Conservation (phyloP, 2,797 vertebrate genomes). For the Morus bassanus region DNA sequence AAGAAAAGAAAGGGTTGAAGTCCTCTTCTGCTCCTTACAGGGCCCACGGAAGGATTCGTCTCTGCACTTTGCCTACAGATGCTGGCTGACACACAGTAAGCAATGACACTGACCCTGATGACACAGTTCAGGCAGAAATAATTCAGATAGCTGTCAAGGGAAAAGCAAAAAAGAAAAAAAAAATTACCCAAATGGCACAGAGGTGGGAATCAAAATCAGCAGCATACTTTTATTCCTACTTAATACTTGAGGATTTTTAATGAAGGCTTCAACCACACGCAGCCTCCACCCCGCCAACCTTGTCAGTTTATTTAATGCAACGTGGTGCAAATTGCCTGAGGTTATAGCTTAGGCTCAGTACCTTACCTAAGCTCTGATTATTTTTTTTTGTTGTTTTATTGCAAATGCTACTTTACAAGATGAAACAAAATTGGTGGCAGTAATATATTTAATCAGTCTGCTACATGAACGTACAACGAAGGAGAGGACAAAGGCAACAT, state of each 20-base stretch:
- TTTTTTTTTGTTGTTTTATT: not conserved
- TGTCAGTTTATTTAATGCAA: not conserved
- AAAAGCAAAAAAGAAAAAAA: not conserved
- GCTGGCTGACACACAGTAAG: not conserved
- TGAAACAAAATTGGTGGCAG: not conserved
- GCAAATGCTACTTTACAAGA: not conserved
- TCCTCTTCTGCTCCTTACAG: not conserved
- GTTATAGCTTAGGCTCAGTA: not conserved
- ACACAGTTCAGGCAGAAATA: not conserved
- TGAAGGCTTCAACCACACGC: not conserved
- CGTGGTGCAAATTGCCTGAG: not conserved
- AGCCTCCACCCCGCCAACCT: not conserved
- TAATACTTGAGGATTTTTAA: not conserved
- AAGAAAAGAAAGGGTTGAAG: not conserved
- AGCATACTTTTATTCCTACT: not conserved
- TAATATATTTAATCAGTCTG: not conserved
- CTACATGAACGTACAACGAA: accelerated
- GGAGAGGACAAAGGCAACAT: not conserved
- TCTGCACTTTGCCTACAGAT: not conserved
- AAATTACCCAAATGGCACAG: not conserved
- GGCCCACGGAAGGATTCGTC: not conserved
- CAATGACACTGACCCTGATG: not conserved
- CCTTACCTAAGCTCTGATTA: not conserved
- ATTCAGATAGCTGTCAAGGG: not conserved
- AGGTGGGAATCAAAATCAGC: not conserved